Conservation (phyloP, 2,113 vertebrate species). For the Upupa epops region DNA sequence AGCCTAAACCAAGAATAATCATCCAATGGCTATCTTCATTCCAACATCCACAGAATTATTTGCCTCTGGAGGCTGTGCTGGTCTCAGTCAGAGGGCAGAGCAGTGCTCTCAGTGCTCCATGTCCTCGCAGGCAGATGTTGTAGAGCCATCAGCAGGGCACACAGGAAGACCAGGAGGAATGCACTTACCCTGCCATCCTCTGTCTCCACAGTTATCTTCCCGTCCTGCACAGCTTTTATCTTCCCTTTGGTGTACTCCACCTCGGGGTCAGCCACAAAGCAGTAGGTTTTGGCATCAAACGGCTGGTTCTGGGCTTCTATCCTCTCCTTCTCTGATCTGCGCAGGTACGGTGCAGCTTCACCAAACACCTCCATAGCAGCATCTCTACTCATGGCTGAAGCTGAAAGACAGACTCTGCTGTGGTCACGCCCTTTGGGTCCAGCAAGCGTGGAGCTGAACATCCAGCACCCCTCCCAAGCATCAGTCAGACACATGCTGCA, state of each 20-base stretch:
- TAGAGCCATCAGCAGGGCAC: neutral
- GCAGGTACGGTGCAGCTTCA: slow-evolving; percentile 77
- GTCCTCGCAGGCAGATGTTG: neutral
- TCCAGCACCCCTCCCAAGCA: neutral
- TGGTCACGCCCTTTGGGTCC: neutral
- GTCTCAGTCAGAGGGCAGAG: neutral
- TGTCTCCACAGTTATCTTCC: slow-evolving; percentile 80
- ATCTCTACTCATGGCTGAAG: slow-evolving; percentile 73
- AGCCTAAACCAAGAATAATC: neutral
- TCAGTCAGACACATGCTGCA: accelerated
- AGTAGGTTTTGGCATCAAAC: slow-evolving; percentile 84
- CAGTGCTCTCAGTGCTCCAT: neutral
- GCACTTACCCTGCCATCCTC: slow-evolving; percentile 75
- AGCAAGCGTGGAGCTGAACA: neutral
- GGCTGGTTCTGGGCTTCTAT: slow-evolving; percentile 83
- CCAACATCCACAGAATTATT: neutral
- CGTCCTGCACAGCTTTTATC: slow-evolving; percentile 76
- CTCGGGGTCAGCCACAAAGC: slow-evolving; percentile 80
- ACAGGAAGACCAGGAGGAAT: neutral
- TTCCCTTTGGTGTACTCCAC: slow-evolving; percentile 80
- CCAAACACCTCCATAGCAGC: slow-evolving; percentile 80
- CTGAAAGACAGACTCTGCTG: slow-evolving; percentile 51
- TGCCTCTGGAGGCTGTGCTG: neutral
- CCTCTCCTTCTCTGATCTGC: slow-evolving; percentile 81
- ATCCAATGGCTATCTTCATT: neutral